These are phyloP conservation scores for Seriola rivoliana DNA, from an alignment of 2,113 vertebrate species.

Conservation along the genomic window DNA sequence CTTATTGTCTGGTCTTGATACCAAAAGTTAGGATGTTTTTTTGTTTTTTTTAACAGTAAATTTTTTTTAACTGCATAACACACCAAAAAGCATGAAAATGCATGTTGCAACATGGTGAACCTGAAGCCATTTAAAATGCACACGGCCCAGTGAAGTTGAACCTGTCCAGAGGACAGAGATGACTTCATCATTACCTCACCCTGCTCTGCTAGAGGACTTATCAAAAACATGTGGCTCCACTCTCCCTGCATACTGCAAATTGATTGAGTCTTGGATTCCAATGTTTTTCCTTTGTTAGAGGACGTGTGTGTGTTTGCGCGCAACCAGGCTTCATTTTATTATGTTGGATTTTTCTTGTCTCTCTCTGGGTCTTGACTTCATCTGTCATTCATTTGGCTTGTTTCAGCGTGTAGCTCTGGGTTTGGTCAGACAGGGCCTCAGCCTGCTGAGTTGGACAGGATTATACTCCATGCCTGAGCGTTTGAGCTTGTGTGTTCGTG, in stretches of 20 bases:
- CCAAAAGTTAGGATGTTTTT: neutral
- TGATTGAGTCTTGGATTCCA: slow-evolving; percentile 69
- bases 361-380: slow-evolving; percentile 57
- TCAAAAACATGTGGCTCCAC: slow-evolving; percentile 82
- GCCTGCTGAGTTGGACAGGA: slow-evolving; percentile 13
- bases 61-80: neutral
- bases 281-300: slow-evolving; percentile 73
- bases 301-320: slow-evolving; percentile 55
- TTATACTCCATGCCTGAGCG: slow-evolving; percentile 1
- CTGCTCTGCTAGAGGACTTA: slow-evolving; percentile 78
- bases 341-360: slow-evolving; percentile 66
- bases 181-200: slow-evolving; percentile 85
- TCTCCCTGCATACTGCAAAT: slow-evolving; percentile 53
- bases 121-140: slow-evolving; percentile 61
- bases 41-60: neutral
- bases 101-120: slow-evolving; percentile 23
- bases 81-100: neutral
- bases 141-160: slow-evolving; percentile 73
- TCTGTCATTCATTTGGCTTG: slow-evolving; percentile 61
- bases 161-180: slow-evolving; percentile 81
- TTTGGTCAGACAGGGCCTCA: slow-evolving; percentile 44
- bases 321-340: slow-evolving; percentile 66
- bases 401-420: slow-evolving; percentile 27
- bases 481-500: slow-evolving; percentile 6
- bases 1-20: neutral